Conservation (phyloP, 2,888 invertebrate genomes). For the Octodonta nipae region DNA sequence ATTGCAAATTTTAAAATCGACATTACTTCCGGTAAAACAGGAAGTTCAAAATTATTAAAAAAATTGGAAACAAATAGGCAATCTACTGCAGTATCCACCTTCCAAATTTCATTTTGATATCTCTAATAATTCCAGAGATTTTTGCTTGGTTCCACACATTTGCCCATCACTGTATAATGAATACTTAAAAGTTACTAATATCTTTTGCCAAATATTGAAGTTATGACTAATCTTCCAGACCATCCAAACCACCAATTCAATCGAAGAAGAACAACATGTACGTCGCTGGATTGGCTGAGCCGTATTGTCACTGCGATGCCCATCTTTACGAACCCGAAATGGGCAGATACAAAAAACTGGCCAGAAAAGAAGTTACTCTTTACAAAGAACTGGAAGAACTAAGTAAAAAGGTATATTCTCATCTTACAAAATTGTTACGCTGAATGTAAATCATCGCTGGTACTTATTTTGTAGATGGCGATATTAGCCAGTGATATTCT, state of each 20-base stretch:
- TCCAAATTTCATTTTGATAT: too few relatives aligned
- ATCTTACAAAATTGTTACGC: not conserved
- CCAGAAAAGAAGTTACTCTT: slow-evolving; percentile 46
- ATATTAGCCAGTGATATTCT: slow-evolving; percentile 47
- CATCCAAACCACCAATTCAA: slow-evolving; percentile 45
- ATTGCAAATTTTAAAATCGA: too few relatives aligned
- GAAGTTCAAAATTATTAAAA: too few relatives aligned
- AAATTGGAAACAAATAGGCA: too few relatives aligned
- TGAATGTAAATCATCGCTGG: not conserved
- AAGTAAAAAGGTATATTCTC: slow-evolving; percentile 27
- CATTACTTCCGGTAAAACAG: too few relatives aligned
- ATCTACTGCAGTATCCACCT: too few relatives aligned
- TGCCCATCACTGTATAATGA: too few relatives aligned
- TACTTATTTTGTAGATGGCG: slow-evolving; percentile 39
- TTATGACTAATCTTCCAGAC: slow-evolving; percentile 35
- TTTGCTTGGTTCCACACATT: too few relatives aligned
- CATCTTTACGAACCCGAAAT: slow-evolving; percentile 47
- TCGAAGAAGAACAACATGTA: slow-evolving; percentile 37
- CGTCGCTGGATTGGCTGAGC: slow-evolving; percentile 43
- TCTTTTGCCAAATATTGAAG: too few relatives aligned
- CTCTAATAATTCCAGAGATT: too few relatives aligned
- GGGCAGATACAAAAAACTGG: slow-evolving; percentile 47
- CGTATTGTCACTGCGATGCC: slow-evolving; percentile 51
- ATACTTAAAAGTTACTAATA: too few relatives aligned
- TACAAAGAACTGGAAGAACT: slow-evolving; percentile 42